Evolutionary conservation across 1,140 invertebrate species (phyloP).

Genomic region (Venturia canescens): DNA sequence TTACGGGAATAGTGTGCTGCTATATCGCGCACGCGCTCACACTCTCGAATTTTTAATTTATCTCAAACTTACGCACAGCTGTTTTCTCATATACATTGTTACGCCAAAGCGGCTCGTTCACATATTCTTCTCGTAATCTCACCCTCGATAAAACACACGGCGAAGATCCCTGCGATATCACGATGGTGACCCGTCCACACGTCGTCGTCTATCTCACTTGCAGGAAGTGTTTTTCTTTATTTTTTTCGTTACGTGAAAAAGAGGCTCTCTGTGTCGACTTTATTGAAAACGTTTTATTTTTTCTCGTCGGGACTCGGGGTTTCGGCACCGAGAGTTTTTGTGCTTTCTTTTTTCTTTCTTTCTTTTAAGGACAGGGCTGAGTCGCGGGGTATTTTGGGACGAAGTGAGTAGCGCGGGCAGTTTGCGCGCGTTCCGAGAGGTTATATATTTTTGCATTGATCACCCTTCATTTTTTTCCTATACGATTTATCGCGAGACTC

Average conservation of each 20-base stretch:
- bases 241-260: slow-evolving; percentile 49
- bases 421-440: slow-evolving; percentile 34
- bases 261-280: slow-evolving; percentile 57
- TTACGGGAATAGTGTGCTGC: not conserved
- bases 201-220: slow-evolving; percentile 64
- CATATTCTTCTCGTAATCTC: slow-evolving; percentile 26
- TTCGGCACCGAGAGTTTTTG: slow-evolving; percentile 13
- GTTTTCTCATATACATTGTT: slow-evolving; percentile 28
- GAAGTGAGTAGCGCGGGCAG: not conserved
- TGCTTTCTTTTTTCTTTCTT: slow-evolving; percentile 4
- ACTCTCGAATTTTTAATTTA: slow-evolving; percentile 52
- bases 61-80: slow-evolving; percentile 45
- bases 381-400: slow-evolving; percentile 26
- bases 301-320: slow-evolving; percentile 43
- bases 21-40: slow-evolving; percentile 30
- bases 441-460: not conserved
- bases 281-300: slow-evolving; percentile 66
- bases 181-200: slow-evolving; percentile 70
- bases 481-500: slow-evolving; percentile 11
- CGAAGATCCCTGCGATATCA: slow-evolving; percentile 42
- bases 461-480: not conserved
- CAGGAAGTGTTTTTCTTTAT: slow-evolving; percentile 72
- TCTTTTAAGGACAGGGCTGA: slow-evolving; percentile 6
- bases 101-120: slow-evolving; percentile 16
- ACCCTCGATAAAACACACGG: slow-evolving; percentile 33